Evolutionary conservation across 2,113 vertebrate species (phyloP), one percentile per base, ranked within the genome.

Genomic region (Leucosticte australis): DNA sequence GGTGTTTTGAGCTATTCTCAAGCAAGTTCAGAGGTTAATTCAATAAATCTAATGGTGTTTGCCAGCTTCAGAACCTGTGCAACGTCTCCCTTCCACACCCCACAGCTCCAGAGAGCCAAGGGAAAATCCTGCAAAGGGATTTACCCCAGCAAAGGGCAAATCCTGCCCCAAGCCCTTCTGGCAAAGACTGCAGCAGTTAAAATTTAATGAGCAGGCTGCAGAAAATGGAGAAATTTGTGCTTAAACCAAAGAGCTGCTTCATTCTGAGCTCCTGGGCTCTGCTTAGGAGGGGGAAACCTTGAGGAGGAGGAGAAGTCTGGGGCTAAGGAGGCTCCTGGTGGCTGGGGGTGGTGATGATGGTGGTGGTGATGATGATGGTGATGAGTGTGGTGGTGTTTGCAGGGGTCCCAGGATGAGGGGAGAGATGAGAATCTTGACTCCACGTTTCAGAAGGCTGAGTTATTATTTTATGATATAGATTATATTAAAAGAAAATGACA

Each of bases 131-230:
- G 41, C 41, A 41, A 41, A 39, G 39, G 39, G 39, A 39, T 39
- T 39, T 39, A 39, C 39, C 39, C 41, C 41, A 80, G 94, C 90
- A 82, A 81, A 87, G 81, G 78, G 57, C 89, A 75, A 96, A 92
- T 76, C 67, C 83, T 84, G 87, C 94, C 78, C 57, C 55, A 37
- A 76, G 79, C 79, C 95, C 50, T 92, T 50, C 87, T 21, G 93
- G 90, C 67, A 82, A 41, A 87, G 67, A 53, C 80, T 83, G 84
- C 83, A 74, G 44, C 46, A 77, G 93, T 94, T 84, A 64, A 96
- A 50, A 95, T 96, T 92, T 96, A 95, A 97, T 74, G 80, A 96
- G 89, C 59, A 86, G 80, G 83, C 76, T 78, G 88, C 85, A 92
- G 68, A 53, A 67, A 95, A 88, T 70, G 64, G 79, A 73, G 55